phyloP scores from a whole-genome alignment of 2,113 vertebrate genomes.

The Anser cygnoides region DNA sequence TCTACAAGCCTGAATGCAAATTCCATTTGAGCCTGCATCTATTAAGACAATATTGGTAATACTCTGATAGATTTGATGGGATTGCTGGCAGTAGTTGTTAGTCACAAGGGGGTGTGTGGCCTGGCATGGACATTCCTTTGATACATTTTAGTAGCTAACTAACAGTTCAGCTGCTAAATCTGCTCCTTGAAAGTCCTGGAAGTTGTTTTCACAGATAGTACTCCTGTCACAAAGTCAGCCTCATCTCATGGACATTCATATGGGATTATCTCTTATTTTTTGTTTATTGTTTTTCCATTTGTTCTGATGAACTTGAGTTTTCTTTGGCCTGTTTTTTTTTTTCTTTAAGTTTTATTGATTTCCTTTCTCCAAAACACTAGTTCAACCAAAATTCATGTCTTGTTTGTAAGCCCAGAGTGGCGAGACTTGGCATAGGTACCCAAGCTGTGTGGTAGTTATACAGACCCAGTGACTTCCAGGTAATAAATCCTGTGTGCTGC shows the following conservation, averaged over 20 bases:
- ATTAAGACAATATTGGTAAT: neutral
- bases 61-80: neutral
- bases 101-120: neutral
- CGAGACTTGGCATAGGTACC: neutral
- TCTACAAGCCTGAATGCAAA: neutral
- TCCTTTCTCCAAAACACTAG: neutral
- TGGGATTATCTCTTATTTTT: neutral
- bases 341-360: neutral
- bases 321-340: neutral
- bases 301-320: neutral
- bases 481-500: neutral
- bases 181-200: neutral
- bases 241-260: neutral
- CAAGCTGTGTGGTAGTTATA: neutral
- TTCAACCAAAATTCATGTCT: neutral
- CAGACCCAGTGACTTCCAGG: neutral
- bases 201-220: neutral
- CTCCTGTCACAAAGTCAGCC: neutral
- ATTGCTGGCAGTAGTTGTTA: slow-evolving; percentile 2
- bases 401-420: neutral
- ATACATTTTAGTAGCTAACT: neutral
- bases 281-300: neutral
- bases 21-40: neutral
- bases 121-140: neutral
- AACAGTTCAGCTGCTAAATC: neutral